Conservation (phyloP, 2,797 vertebrate species). For the Oryzias dopingdopingensis region DNA sequence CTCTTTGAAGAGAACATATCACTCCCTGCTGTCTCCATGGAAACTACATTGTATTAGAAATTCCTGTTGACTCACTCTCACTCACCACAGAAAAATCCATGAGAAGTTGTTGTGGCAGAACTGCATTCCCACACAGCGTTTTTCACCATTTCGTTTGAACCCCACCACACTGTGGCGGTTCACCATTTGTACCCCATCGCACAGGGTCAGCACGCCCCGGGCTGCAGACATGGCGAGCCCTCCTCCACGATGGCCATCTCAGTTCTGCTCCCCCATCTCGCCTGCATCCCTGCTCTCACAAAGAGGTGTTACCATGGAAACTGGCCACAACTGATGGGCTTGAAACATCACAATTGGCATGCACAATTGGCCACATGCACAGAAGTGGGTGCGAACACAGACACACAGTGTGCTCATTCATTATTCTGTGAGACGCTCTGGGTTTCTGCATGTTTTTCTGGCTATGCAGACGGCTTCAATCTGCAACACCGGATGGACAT, state of each 20-base stretch:
- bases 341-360: conserved; percentile 65
- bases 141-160: background rate
- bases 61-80: conserved; percentile 73
- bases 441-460: conserved; percentile 17
- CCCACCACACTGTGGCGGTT: conserved; percentile 16
- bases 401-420: conserved; percentile 41
- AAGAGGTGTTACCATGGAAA: conserved; percentile 81
- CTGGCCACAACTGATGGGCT: conserved; percentile 79
- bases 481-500: conserved; percentile 1
- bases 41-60: conserved; percentile 76
- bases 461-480: conserved; percentile 6
- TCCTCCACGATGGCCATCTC: conserved; percentile 63
- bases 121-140: conserved; percentile 9
- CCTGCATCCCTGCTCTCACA: conserved; percentile 67
- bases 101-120: conserved; percentile 37
- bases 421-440: conserved; percentile 57
- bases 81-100: conserved; percentile 47
- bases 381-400: conserved; percentile 4
- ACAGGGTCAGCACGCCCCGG: conserved; percentile 17
- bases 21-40: conserved; percentile 74
- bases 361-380: conserved; percentile 49
- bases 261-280: conserved; percentile 48
- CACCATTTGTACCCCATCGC: conserved; percentile 13
- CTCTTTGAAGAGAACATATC: conserved; percentile 64
- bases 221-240: conserved; percentile 19